A percentile compares a stretch with the other conserved stretches of the same genome.
These are phyloP conservation scores for Rhagophthalmus giganteus DNA, from an alignment of 2,888 invertebrate species.

Conservation along the genomic window DNA sequence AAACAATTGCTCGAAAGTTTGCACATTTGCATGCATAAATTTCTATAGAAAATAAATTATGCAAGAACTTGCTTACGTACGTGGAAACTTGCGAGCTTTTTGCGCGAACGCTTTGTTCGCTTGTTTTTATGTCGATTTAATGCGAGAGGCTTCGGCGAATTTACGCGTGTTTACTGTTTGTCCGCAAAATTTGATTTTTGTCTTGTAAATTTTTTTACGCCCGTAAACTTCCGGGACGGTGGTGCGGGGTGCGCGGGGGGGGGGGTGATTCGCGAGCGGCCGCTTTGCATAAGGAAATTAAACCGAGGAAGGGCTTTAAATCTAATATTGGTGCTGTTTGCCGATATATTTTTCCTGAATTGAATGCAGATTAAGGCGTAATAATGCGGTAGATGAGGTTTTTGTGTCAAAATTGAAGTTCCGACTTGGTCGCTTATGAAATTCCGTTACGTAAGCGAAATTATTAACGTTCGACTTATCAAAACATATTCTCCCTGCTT, in stretches of 20 bases:
- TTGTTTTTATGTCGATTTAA: constrained; percentile 21
- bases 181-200: not conserved
- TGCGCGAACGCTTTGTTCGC: constrained; percentile 27
- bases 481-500: too few species aligned
- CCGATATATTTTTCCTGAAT: not conserved
- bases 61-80: constrained; percentile 30
- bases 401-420: not conserved
- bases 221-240: not conserved
- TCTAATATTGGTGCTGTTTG: not conserved
- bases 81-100: constrained; percentile 18
- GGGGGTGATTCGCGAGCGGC: not conserved
- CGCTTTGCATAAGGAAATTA: not conserved
- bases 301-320: not conserved
- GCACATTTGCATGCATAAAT: constrained; percentile 33
- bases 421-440: not conserved
- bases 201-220: constrained; percentile 7
- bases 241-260: not conserved
- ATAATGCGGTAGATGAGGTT: not conserved
- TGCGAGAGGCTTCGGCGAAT: constrained; percentile 24
- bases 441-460: not conserved
- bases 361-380: not conserved
- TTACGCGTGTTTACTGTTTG: constrained; percentile 14
- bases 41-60: constrained; percentile 35
- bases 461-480: not conserved
- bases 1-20: constrained; percentile 21